These are phyloP conservation scores for Hippocampus abdominalis DNA, from an alignment of 2,113 vertebrate species.

Conservation along the genomic window DNA sequence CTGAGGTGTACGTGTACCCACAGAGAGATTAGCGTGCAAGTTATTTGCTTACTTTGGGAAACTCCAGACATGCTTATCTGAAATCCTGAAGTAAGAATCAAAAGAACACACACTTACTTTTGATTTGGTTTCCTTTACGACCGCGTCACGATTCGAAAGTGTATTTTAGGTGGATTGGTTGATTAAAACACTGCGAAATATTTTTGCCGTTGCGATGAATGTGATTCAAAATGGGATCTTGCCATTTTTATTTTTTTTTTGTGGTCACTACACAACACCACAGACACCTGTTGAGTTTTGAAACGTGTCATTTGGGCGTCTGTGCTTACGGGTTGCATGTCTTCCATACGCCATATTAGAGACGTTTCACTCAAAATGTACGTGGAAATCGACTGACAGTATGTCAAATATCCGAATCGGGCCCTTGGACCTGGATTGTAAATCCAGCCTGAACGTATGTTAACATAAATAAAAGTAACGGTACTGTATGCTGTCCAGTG, in stretches of 20 bases:
- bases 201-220: too few species aligned
- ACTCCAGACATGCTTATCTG: conserved; percentile 78
- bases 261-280: too few species aligned
- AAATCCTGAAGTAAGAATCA: conserved; percentile 70
- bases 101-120: conserved; percentile 42
- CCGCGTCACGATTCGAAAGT: conserved; percentile 3
- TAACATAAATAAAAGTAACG: not conserved
- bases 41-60: conserved; percentile 72
- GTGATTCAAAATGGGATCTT: too few species aligned
- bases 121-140: conserved; percentile 7
- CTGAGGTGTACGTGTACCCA: conserved; percentile 37
- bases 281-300: too few species aligned
- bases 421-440: not conserved
- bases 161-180: not conserved
- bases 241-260: too few species aligned
- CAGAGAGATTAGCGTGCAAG: conserved; percentile 40
- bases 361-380: too few species aligned
- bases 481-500: not conserved
- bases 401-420: not conserved
- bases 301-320: too few species aligned
- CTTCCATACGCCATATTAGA: too few species aligned
- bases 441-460: not conserved
- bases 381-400: too few species aligned
- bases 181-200: not conserved
- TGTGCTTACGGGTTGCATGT: too few species aligned